Conservation (phyloP, 2,797 vertebrate genomes). For the Notamacropus eugenii region DNA sequence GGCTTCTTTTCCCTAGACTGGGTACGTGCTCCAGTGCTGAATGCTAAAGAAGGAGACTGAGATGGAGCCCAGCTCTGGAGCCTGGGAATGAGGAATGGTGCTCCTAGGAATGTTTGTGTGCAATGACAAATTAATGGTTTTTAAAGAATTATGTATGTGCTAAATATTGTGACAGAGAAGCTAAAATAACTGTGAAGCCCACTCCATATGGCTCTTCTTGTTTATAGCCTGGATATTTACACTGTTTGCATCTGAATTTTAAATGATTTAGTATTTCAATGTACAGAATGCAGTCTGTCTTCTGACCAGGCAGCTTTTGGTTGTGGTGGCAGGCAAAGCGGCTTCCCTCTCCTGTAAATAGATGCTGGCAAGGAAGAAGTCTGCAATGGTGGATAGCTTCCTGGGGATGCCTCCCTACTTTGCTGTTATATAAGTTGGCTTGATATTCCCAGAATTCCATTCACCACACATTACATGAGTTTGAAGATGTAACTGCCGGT, state of each 20-base stretch:
- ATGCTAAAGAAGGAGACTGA: not conserved
- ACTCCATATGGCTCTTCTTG: conserved; percentile 54
- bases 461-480: not conserved
- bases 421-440: not conserved
- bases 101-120: conserved; percentile 19
- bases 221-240: conserved; percentile 58
- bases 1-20: not conserved
- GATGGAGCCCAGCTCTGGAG: not conserved
- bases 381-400: not conserved
- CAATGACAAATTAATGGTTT: conserved; percentile 30
- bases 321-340: not conserved
- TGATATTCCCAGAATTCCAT: not conserved
- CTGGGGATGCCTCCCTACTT: not conserved
- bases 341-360: not conserved
- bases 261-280: conserved; percentile 21
- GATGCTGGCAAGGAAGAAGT: not conserved
- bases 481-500: not conserved
- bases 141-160: conserved; percentile 34
- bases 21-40: not conserved
- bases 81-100: not conserved
- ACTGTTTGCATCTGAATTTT: conserved; percentile 7
- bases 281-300: conserved; percentile 23
- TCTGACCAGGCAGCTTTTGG: not conserved
- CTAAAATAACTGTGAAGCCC: conserved; percentile 57
- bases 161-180: conserved; percentile 72